A percentile compares a stretch with the other conserved stretches of the same genome.
phyloP scores from a whole-genome alignment of 2,113 vertebrate species.

The Archocentrus centrarchus region DNA sequence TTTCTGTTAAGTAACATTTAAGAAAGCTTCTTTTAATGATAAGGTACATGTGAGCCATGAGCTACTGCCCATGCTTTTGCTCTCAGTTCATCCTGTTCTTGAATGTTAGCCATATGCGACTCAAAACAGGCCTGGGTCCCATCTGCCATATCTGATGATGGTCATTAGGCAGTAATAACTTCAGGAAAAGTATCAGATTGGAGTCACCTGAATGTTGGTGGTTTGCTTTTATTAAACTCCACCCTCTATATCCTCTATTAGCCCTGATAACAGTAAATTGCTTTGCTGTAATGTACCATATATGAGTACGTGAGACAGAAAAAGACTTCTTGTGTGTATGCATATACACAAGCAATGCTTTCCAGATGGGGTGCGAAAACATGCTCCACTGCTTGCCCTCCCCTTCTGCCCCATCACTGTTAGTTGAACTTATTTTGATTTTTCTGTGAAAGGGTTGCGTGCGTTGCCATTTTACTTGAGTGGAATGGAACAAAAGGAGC shows the following conservation, averaged over 20 bases:
- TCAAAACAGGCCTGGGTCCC: constrained; percentile 22
- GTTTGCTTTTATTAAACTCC: constrained; percentile 66
- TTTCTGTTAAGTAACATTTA: constrained; percentile 24
- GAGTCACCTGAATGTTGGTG: constrained; percentile 52
- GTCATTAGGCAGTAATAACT: constrained; percentile 57
- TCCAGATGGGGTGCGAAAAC: constrained; percentile 78
- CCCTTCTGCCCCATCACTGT: constrained; percentile 39
- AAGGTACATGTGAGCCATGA: not conserved
- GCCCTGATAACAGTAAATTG: constrained; percentile 65
- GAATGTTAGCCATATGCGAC: constrained; percentile 32
- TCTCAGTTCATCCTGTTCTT: constrained; percentile 17
- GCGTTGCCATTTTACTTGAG: constrained; percentile 69
- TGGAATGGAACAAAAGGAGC: constrained; percentile 78
- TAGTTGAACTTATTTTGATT: constrained; percentile 66
- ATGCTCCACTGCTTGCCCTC: constrained; percentile 40
- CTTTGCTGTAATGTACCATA: constrained; percentile 61
- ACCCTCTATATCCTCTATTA: constrained; percentile 56
- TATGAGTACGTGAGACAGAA: constrained; percentile 28
- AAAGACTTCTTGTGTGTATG: constrained; percentile 33
- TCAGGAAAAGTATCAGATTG: constrained; percentile 59
- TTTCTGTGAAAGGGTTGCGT: constrained; percentile 65
- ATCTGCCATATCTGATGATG: constrained; percentile 57
- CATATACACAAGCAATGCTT: constrained; percentile 63
- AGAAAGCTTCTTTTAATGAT: not conserved
- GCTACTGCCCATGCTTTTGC: not conserved